These are phyloP conservation scores for Poeciliopsis infans DNA, from an alignment of 2,797 vertebrate genomes.

Conservation along the genomic window DNA sequence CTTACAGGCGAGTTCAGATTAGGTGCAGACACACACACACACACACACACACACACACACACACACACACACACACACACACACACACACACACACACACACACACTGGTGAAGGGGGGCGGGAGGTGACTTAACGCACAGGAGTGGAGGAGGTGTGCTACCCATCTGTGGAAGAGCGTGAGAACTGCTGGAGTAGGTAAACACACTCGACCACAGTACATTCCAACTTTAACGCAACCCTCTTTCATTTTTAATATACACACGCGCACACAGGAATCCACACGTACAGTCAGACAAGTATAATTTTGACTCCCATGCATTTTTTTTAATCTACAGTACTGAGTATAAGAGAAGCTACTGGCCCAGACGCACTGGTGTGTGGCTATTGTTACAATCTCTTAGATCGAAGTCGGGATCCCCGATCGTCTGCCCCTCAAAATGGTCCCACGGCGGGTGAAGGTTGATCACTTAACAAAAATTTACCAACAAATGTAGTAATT, in stretches of 20 bases:
- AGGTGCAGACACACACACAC: slow-evolving; percentile 25
- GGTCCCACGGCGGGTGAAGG: slow-evolving; percentile 32
- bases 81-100: slow-evolving; percentile 24
- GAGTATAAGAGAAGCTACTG: slow-evolving; percentile 84
- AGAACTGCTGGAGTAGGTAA: slow-evolving; percentile 76
- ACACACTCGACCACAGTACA: slow-evolving; percentile 78
- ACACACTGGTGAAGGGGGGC: slow-evolving; percentile 29
- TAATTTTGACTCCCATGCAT: slow-evolving; percentile 80
- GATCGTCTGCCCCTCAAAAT: slow-evolving; percentile 41
- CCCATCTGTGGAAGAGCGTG: slow-evolving; percentile 77
- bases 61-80: slow-evolving; percentile 21
- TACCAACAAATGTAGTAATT: slow-evolving; percentile 16
- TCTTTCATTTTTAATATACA: slow-evolving; percentile 34
- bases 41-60: slow-evolving; percentile 17
- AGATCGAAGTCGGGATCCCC: slow-evolving; percentile 76
- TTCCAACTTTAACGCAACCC: slow-evolving; percentile 71
- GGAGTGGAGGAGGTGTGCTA: slow-evolving; percentile 71
- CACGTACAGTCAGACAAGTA: slow-evolving; percentile 71
- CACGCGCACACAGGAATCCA: slow-evolving; percentile 48
- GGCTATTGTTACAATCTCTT: slow-evolving; percentile 85
- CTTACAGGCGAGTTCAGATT: slow-evolving; percentile 15
- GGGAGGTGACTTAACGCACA: slow-evolving; percentile 59
- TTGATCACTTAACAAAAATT: slow-evolving; percentile 31
- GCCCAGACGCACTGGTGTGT: slow-evolving; percentile 81
- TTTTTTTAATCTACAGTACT: slow-evolving; percentile 80